These are phyloP conservation scores for Boloria selene DNA, from an alignment of 2,888 invertebrate genomes.

Conservation along the genomic window DNA sequence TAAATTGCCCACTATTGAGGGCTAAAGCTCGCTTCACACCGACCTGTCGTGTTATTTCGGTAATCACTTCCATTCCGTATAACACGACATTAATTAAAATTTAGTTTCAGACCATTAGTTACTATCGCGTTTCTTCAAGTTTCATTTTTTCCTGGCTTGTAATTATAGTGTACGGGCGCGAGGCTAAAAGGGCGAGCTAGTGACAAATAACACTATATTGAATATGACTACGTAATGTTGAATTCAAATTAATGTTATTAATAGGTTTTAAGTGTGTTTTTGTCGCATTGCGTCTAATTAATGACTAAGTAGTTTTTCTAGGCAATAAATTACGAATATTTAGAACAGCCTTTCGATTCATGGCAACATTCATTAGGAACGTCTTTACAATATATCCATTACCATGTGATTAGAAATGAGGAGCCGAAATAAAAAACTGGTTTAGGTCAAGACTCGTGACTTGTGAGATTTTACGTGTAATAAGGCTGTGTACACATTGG, in stretches of 20 bases:
- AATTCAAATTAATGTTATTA: slow-evolving; percentile 79
- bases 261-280: slow-evolving; percentile 68
- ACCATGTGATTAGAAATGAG: slow-evolving; percentile 71
- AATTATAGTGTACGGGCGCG: slow-evolving; percentile 76
- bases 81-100: slow-evolving; percentile 83
- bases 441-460: slow-evolving; percentile 74
- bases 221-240: slow-evolving; percentile 75
- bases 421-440: slow-evolving; percentile 65
- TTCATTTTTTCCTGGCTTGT: slow-evolving; percentile 72
- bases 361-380: slow-evolving; percentile 43
- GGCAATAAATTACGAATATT: slow-evolving; percentile 46
- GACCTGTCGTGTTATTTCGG: slow-evolving; percentile 77
- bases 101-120: slow-evolving; percentile 82
- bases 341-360: slow-evolving; percentile 43
- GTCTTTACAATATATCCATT: slow-evolving; percentile 50
- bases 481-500: slow-evolving; percentile 80
- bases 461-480: slow-evolving; percentile 81
- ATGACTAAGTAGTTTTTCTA: slow-evolving; percentile 44
- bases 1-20: slow-evolving; percentile 74
- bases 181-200: slow-evolving; percentile 77
- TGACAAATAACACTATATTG: slow-evolving; percentile 80
- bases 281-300: slow-evolving; percentile 57
- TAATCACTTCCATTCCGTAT: slow-evolving; percentile 81
- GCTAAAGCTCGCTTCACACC: slow-evolving; percentile 54
- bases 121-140: slow-evolving; percentile 79